Base-by-base conservation (phyloP, 2,888 invertebrate genomes). In the Rotaria magnacalcarata region DNA sequence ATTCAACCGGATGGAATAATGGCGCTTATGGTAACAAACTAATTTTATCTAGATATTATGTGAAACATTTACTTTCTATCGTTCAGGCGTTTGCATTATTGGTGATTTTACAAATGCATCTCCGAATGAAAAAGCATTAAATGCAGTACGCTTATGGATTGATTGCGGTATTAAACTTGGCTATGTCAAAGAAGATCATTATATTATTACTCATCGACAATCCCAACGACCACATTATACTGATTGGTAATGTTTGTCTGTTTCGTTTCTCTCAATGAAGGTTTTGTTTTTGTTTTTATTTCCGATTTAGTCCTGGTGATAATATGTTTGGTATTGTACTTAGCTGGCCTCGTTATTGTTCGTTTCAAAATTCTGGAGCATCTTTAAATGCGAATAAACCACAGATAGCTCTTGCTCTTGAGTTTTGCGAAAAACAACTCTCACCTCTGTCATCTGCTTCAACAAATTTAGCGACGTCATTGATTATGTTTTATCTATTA, bases 1-100 rank as follows among this genome's bases (percentile, higher is more conserved):
- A 88, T 60, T 75, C 87, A 14, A 50, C 58, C 74, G 7, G 91
- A 91, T 85, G 94, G 93, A 91, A 95, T 94, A 90, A 84, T 21
- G 84, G 84, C 24, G 87, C 88, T 34, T 84, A 88, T 0, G 85
- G 85, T 85, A 67, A 67, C 2, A 67, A 34, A 10, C 0, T 34
- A 67, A 34, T 34, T 34, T 34, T 14, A 50, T 14, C 10, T 27
- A 3, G 14, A 3, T 24, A 14, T 14, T 67, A 11, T 10, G 11
- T 27, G 6, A 2, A 27, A 14, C 27, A 60, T 7, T 67, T 14
- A 14, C 2, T 67, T 34, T 16, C 27, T 34, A 16, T 67, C 34
- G 3, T 67, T 50, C n/a, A 84, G 90, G 89, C 0, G 88, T 90
- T 52, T 89, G 89, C 24, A 87, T 90, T 41, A 89, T 90, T 88